phyloP scores from a whole-genome alignment of 2,888 invertebrate genomes.

The Caenorhabditis drosophilae region DNA sequence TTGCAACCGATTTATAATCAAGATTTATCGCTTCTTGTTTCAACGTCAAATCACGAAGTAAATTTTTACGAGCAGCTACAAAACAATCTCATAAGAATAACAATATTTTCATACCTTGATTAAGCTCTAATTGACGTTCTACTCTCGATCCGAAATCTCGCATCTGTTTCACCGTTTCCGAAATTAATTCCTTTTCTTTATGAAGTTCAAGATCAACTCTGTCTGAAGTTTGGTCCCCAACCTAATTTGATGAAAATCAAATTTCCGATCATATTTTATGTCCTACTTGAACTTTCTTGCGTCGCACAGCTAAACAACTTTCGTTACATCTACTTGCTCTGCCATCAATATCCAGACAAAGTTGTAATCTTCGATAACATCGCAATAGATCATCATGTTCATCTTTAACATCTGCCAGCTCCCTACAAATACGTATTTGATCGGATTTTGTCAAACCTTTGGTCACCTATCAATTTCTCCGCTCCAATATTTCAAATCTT shows the following conservation, averaged over 20 bases:
- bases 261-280: no score
- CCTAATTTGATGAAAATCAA: no score
- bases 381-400: conserved; percentile 62
- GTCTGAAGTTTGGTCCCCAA: conserved; percentile 56
- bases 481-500: conserved; percentile 67
- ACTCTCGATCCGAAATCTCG: conserved; percentile 56
- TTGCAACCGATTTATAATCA: conserved; percentile 52
- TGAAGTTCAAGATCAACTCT: conserved; percentile 59
- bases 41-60: conserved; percentile 59
- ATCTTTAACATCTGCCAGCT: conserved; percentile 61
- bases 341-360: conserved; percentile 55
- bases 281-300: conserved; percentile 62
- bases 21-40: conserved; percentile 63
- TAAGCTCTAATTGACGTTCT: conserved; percentile 59
- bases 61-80: conserved; percentile 51
- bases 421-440: no score
- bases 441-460: no score
- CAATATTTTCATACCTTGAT: conserved; percentile 42
- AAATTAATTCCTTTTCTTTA: conserved; percentile 60
- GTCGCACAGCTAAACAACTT: conserved; percentile 56
- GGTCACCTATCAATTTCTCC: conserved; percentile 64
- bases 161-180: conserved; percentile 55
- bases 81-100: no score
- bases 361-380: conserved; percentile 52
- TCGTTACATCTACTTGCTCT: conserved; percentile 54